Percentiles rank a stretch among this genome's conserved stretches.
phyloP scores from a whole-genome alignment of 2,797 vertebrate genomes.

The Oreortyx pictus region DNA sequence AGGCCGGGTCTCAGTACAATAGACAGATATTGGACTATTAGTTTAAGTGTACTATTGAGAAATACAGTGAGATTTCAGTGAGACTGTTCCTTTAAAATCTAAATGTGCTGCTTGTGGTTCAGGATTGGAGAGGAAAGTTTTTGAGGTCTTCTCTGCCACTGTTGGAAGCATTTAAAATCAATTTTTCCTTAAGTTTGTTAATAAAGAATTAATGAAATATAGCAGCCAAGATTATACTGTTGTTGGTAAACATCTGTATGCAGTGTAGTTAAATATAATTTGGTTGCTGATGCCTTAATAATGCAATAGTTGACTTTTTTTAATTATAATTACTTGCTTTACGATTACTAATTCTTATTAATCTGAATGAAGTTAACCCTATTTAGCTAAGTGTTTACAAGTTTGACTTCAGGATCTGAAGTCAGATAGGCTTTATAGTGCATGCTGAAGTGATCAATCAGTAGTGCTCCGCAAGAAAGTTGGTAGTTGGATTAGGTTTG shows the following conservation, averaged over 20 bases:
- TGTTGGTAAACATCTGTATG: neutral
- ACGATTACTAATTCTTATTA: neutral
- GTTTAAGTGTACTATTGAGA: neutral
- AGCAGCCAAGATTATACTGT: rapidly evolving
- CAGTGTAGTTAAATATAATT: neutral
- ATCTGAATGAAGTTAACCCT: neutral
- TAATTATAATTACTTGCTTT: neutral
- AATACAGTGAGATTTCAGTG: neutral
- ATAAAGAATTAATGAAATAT: neutral
- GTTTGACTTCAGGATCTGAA: neutral
- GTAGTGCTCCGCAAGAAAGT: rapidly evolving
- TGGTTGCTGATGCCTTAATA: neutral
- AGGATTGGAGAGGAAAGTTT: neutral
- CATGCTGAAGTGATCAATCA: neutral
- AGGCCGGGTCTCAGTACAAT: neutral
- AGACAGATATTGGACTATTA: neutral
- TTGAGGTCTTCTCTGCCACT: neutral
- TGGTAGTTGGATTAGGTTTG: neutral
- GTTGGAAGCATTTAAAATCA: neutral
- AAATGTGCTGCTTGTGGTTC: neutral
- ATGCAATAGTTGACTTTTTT: neutral
- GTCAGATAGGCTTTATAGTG: neutral
- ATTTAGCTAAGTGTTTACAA: neutral
- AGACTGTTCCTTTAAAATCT: neutral
- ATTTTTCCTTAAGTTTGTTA: neutral